These are phyloP conservation scores for Mylabris sibirica DNA, from an alignment of 2,888 invertebrate genomes.

Conservation along the genomic window DNA sequence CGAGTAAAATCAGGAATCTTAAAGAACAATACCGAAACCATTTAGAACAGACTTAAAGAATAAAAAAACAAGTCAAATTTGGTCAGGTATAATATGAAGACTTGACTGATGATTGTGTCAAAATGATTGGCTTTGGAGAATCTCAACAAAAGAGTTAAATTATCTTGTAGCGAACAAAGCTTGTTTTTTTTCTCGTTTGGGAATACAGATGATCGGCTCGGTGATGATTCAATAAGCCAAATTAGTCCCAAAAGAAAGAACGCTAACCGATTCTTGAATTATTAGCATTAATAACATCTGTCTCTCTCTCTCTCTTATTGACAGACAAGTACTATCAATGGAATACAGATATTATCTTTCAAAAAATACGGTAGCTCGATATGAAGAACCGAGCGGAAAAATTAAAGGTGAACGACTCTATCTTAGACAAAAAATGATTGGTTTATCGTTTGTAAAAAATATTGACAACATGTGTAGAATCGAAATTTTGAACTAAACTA, in stretches of 20 bases:
- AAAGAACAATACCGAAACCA: background rate
- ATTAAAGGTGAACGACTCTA: background rate
- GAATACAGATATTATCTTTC: constrained; percentile 6
- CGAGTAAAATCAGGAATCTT: background rate
- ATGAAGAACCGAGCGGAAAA: background rate
- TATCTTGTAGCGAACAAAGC: too few relatives aligned
- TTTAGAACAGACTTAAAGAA: too few relatives aligned
- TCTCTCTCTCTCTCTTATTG: too few relatives aligned
- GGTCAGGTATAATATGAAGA: background rate
- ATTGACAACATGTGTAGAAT: background rate
- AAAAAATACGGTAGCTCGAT: background rate
- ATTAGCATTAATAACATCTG: constrained; percentile 4
- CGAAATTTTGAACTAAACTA: too few relatives aligned
- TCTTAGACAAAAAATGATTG: background rate
- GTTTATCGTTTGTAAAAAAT: background rate
- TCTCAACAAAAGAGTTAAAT: background rate
- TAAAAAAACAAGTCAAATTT: too few relatives aligned
- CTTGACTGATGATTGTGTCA: background rate
- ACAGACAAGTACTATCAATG: constrained; percentile 1
- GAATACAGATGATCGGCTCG: background rate
- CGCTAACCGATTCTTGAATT: background rate
- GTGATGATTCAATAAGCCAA: background rate
- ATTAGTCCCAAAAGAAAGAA: background rate
- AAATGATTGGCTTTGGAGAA: background rate
- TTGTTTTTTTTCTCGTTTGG: background rate